Conservation (phyloP, 2,113 vertebrate genomes). For the Embiotoca jacksoni region DNA sequence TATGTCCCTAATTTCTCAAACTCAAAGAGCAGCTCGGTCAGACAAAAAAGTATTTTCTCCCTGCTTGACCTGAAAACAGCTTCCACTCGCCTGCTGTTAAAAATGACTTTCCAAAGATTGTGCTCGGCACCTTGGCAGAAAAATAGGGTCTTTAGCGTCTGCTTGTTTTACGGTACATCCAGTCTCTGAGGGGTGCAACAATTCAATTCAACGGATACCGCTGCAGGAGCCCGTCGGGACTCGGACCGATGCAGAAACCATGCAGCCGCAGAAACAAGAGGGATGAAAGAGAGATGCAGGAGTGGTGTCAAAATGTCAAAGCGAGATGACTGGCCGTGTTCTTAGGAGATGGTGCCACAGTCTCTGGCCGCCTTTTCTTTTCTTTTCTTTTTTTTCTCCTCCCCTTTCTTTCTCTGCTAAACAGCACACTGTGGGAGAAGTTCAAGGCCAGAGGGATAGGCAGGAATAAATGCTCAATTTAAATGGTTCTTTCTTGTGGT, state of each 20-base stretch:
- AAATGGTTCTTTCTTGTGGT: slow-evolving; percentile 48
- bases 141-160: slow-evolving; percentile 41
- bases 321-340: slow-evolving; percentile 38
- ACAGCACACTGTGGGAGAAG: slow-evolving; percentile 33
- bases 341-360: slow-evolving; percentile 12
- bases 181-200: slow-evolving; percentile 43
- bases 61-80: slow-evolving; percentile 54
- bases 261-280: slow-evolving; percentile 35
- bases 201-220: slow-evolving; percentile 46
- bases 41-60: slow-evolving; percentile 19
- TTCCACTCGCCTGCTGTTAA: slow-evolving; percentile 33
- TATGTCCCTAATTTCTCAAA: slow-evolving; percentile 22
- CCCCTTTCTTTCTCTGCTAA: slow-evolving; percentile 25
- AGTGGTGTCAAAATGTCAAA: slow-evolving; percentile 46
- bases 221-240: slow-evolving; percentile 37
- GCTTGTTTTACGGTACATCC: slow-evolving; percentile 56
- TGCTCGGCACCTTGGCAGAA: slow-evolving; percentile 40
- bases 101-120: slow-evolving; percentile 35
- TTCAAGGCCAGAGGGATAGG: slow-evolving; percentile 58
- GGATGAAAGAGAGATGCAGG: slow-evolving; percentile 55
- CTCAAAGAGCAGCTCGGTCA: slow-evolving; percentile 11
- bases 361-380: slow-evolving; percentile 1
- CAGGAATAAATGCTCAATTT: slow-evolving; percentile 42
- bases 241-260: slow-evolving; percentile 40
- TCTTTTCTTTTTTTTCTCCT: neutral